Base-by-base conservation (phyloP, 2,113 vertebrate species). In the Gavia stellata region DNA sequence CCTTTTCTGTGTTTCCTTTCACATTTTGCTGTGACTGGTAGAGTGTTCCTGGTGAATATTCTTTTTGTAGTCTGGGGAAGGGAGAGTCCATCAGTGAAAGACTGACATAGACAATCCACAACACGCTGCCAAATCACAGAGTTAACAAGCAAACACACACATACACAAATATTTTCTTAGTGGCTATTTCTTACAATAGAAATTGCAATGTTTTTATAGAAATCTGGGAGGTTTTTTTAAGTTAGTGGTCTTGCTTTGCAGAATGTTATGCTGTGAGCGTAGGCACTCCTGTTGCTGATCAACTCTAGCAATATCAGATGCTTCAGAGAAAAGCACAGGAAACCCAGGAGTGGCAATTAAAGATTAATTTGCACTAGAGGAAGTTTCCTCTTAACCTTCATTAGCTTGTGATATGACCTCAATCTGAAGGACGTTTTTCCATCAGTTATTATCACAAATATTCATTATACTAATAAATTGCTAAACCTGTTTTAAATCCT, bases 301-400 rank as follows among this genome's bases (percentile, higher is more conserved):
- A 95, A 52, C 61, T 38, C 66, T 25, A 62, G 65, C 72, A 81
- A 40, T 81, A 47, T 63, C 65, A 86, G 24, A 23, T 81, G 72
- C 73, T 96, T 91, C 68, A 79, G 62, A 90, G 67, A 45, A 67
- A 68, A 96, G 53, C 34, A 45, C 74, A 77, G 81, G 86, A 92
- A 96, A 66, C 42, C 56, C 25, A 85, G 21, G 20, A 95, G 81
- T 91, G 86, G 45, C 58, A 96, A 72, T 96, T 92, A 83, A 93
- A 77, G 36, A 88, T 88, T 91, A 73, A 81, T 84, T 84, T 89
- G 47, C 92, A 83, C 90, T 70, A 75, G 26, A 58, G 89, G 83
- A 97, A 89, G 40, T 79, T 91, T 96, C 66, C 70, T 89, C 83
- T 96, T 97, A 94, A 94, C 71, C 75, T 95, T 94, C 59, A 28